Evolutionary conservation across 1,140 invertebrate species (phyloP).

Genomic region (Drosophila saltans): DNA sequence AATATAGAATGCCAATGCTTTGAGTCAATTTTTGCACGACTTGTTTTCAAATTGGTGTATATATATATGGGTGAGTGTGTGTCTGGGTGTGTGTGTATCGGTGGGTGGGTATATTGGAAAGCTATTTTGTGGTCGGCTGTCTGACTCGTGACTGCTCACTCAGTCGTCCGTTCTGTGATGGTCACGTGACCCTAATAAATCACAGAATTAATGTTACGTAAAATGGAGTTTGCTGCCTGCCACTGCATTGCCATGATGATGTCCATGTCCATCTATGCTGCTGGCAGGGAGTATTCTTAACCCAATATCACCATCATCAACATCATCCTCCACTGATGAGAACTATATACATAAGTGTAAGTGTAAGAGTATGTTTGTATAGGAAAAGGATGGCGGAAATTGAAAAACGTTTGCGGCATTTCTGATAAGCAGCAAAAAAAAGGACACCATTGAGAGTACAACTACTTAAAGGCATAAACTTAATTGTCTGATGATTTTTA

Average conservation of each 20-base stretch:
- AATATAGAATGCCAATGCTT: slow-evolving; percentile 34
- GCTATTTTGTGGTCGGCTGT: slow-evolving; percentile 67
- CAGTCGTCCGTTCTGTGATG: slow-evolving; percentile 77
- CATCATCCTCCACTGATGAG: too few relatives aligned
- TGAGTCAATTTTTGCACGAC: slow-evolving; percentile 51
- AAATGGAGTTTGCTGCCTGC: slow-evolving; percentile 76
- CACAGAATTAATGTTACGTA: slow-evolving; percentile 84
- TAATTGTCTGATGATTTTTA: slow-evolving; percentile 21
- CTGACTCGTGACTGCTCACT: slow-evolving; percentile 65
- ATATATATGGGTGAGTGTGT: not conserved
- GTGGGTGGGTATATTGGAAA: slow-evolving; percentile 29
- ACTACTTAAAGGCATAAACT: slow-evolving; percentile 50
- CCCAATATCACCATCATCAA: slow-evolving; percentile 37
- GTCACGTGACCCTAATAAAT: slow-evolving; percentile 84
- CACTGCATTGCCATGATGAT: slow-evolving; percentile 3
- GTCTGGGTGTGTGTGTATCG: too few relatives aligned
- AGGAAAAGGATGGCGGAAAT: slow-evolving; percentile 61
- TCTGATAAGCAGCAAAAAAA: slow-evolving; percentile 56
- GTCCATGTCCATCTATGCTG: not conserved
- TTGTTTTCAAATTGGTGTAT: slow-evolving; percentile 36
- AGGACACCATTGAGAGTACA: not conserved
- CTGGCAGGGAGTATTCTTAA: slow-evolving; percentile 6
- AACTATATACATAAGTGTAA: slow-evolving; percentile 37
- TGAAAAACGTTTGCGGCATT: slow-evolving; percentile 80
- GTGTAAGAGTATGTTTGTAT: too few relatives aligned